Conservation (phyloP, 2,797 vertebrate genomes). For the Gambusia yucatana region DNA sequence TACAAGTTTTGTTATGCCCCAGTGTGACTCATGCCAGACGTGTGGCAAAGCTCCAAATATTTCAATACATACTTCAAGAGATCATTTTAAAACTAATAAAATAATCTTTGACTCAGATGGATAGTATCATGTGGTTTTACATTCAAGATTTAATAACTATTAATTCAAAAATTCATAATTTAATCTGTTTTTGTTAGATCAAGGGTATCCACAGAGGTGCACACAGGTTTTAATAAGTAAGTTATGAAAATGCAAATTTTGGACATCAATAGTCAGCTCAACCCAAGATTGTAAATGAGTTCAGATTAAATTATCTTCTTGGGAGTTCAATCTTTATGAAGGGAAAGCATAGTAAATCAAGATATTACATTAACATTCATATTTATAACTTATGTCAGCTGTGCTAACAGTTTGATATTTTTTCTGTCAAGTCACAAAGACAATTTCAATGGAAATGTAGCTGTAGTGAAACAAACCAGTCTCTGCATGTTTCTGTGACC, state of each 20-base stretch:
- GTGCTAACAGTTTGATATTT: background rate
- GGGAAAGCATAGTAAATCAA: background rate
- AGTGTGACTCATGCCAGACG: background rate
- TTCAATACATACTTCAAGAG: background rate
- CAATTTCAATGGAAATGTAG: constrained; percentile 13
- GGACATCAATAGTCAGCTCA: background rate
- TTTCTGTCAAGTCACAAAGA: constrained; percentile 2
- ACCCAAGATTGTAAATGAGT: background rate
- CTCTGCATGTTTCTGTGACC: constrained; percentile 18
- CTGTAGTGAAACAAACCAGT: constrained; percentile 31
- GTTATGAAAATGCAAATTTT: background rate
- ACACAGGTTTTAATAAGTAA: background rate
- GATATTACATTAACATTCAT: background rate
- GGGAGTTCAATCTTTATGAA: background rate
- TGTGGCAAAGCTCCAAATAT: background rate
- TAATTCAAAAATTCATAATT: background rate
- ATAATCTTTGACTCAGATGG: background rate
- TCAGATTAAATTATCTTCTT: background rate
- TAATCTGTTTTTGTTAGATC: background rate
- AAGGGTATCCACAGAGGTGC: background rate
- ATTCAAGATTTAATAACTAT: background rate
- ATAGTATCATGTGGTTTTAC: background rate
- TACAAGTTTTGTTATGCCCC: background rate
- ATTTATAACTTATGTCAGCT: background rate
- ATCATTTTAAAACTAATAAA: background rate